These are phyloP conservation scores for Botrylloides violaceus DNA, from an alignment of 23 tunicate genomes.

Conservation along the genomic window DNA sequence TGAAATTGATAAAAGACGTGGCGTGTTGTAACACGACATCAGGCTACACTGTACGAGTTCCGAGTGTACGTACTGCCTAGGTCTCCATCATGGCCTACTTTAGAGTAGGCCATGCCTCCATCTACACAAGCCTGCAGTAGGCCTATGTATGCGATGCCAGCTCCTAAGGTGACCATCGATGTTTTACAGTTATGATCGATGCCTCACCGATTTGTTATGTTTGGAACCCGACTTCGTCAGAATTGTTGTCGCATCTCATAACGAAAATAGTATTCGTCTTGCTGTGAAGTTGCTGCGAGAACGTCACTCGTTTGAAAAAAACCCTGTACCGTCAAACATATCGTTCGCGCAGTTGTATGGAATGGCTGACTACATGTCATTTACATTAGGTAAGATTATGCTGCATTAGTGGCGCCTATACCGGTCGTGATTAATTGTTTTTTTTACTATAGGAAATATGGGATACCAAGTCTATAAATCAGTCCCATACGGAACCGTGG, in stretches of 20 bases:
- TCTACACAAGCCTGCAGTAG: too few relatives aligned
- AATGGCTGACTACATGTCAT: constrained; percentile 52
- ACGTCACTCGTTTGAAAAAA: not conserved
- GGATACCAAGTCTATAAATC: constrained; percentile 45
- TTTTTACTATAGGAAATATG: constrained; percentile 26
- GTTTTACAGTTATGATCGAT: constrained; percentile 26
- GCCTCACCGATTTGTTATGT: not conserved
- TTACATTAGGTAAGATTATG: constrained; percentile 30
- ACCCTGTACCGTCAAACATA: not conserved
- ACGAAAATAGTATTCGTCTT: constrained; percentile 31
- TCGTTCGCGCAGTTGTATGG: constrained; percentile 62
- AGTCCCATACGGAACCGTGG: constrained; percentile 42
- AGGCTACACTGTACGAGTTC: too few relatives aligned
- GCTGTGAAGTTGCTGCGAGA: constrained; percentile 9
- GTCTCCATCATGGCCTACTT: too few relatives aligned
- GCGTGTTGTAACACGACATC: too few relatives aligned
- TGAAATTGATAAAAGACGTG: too few relatives aligned
- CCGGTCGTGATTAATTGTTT: not conserved
- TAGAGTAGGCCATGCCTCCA: too few relatives aligned
- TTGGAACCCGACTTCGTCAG: not conserved
- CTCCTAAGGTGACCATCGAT: too few relatives aligned
- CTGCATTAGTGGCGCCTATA: not conserved
- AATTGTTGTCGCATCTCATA: constrained; percentile 45
- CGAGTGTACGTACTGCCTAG: too few relatives aligned
- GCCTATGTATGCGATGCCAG: too few relatives aligned